phyloP scores from a whole-genome alignment of 2,888 invertebrate genomes.

The Agonopterix subpropinquella region DNA sequence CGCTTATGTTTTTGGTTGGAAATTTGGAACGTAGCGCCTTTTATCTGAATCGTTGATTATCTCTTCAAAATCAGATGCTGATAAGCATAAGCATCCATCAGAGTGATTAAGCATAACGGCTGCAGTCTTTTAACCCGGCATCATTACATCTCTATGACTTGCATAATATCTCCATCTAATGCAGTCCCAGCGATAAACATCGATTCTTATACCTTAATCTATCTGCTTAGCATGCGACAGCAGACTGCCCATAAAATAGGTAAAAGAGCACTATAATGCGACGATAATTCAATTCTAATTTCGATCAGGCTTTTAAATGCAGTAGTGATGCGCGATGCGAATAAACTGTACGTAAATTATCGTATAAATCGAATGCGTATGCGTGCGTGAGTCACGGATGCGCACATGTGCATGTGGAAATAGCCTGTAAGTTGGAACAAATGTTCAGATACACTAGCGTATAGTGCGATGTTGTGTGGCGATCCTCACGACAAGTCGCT shows the following conservation, averaged over 20 bases:
- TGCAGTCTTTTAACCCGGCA: slow-evolving; percentile 6
- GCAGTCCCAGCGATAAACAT: slow-evolving; percentile 16
- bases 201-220: slow-evolving; percentile 14
- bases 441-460: slow-evolving; percentile 46
- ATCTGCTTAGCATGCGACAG: slow-evolving; percentile 23
- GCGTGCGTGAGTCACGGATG: slow-evolving; percentile 67
- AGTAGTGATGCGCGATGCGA: slow-evolving; percentile 28
- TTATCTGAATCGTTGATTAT: slow-evolving; percentile 19
- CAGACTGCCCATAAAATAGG: slow-evolving; percentile 25
- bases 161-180: slow-evolving; percentile 31
- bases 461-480: slow-evolving; percentile 38
- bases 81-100: slow-evolving; percentile 8
- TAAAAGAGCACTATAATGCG: slow-evolving; percentile 33
- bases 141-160: slow-evolving; percentile 31
- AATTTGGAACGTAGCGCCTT: slow-evolving; percentile 7
- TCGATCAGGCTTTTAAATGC: slow-evolving; percentile 41
- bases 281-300: slow-evolving; percentile 49
- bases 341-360: slow-evolving; percentile 45
- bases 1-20: slow-evolving; percentile 14
- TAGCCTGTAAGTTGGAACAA: slow-evolving; percentile 62
- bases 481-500: slow-evolving; percentile 58
- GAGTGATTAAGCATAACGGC: slow-evolving; percentile 25
- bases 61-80: slow-evolving; percentile 10
- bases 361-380: slow-evolving; percentile 38
- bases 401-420: slow-evolving; percentile 64